Percentiles rank a stretch among this genome's conserved stretches.
Conservation (phyloP, 64 coral and sea anemone genomes). For the Pocillopora damicornis region DNA sequence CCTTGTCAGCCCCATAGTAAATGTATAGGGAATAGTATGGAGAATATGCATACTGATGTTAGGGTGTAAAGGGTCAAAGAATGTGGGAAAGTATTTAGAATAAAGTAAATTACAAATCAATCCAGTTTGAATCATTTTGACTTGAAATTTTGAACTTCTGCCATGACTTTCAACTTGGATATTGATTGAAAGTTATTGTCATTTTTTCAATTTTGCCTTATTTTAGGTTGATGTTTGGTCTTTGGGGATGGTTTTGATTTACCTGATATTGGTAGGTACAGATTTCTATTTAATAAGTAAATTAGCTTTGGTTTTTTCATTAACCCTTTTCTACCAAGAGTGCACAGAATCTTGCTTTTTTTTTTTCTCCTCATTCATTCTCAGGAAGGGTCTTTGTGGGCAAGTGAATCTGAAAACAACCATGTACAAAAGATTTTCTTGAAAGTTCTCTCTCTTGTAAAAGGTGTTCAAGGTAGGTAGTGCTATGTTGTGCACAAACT, state of each 20-base stretch:
- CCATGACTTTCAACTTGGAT: neutral
- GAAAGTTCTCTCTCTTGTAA: constrained; percentile 69
- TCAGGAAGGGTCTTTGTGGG: constrained; percentile 70
- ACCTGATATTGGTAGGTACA: constrained; percentile 74
- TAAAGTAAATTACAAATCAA: too few relatives aligned
- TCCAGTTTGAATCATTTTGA: too few relatives aligned
- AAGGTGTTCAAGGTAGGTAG: constrained; percentile 63
- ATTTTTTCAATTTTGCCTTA: neutral
- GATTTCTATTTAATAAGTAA: neutral
- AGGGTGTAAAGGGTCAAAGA: too few relatives aligned
- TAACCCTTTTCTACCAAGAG: too few relatives aligned
- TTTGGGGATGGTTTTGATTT: constrained; percentile 85
- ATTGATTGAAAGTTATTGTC: neutral
- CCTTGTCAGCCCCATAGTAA: too few relatives aligned
- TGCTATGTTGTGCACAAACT: neutral
- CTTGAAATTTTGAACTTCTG: too few relatives aligned
- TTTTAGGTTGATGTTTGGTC: constrained; percentile 93
- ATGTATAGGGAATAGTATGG: too few relatives aligned
- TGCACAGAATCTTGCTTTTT: neutral
- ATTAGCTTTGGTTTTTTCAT: too few relatives aligned
- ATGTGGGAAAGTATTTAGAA: too few relatives aligned
- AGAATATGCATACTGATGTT: too few relatives aligned
- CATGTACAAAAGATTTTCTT: constrained; percentile 77
- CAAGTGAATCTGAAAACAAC: constrained; percentile 43
- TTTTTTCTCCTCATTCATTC: neutral